These are phyloP conservation scores for Mastomys coucha DNA, from an alignment of 2,113 vertebrate species.

Conservation along the genomic window DNA sequence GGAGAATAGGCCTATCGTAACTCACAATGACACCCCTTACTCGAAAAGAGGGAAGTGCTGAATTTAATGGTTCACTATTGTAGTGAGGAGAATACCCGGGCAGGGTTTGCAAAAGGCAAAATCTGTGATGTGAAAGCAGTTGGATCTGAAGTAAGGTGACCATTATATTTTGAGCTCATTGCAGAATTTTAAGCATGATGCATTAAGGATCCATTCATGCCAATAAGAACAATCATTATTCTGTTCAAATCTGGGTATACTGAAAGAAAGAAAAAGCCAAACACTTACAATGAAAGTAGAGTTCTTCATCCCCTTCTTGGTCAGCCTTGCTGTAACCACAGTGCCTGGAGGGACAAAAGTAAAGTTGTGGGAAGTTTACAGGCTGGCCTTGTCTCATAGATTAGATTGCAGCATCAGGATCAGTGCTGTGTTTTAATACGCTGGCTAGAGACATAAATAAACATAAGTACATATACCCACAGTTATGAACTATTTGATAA, in stretches of 20 bases:
- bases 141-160: conserved; percentile 54
- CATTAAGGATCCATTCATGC: conserved; percentile 76
- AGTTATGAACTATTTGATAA: conserved; percentile 69
- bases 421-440: conserved; percentile 69
- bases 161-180: conserved; percentile 35
- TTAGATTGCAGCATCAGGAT: conserved; percentile 49
- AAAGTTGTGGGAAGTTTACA: conserved; percentile 63
- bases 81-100: conserved; percentile 78
- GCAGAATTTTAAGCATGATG: conserved; percentile 56
- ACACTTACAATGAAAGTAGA: conserved; percentile 99
- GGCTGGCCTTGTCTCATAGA: conserved; percentile 51
- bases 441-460: conserved; percentile 66
- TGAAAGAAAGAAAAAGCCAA: conserved; percentile 84
- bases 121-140: conserved; percentile 70
- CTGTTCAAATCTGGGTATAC: conserved; percentile 64
- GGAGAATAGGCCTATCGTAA: conserved; percentile 84
- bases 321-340: conserved; percentile 99
- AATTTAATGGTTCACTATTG: conserved; percentile 89
- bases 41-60: conserved; percentile 81
- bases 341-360: conserved; percentile 89
- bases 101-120: conserved; percentile 80
- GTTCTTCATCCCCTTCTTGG: conserved; percentile 99
- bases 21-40: conserved; percentile 79
- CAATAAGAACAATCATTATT: conserved; percentile 49
- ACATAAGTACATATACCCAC: conserved; percentile 36